These are phyloP conservation scores for Geotria australis DNA, from an alignment of 2,797 vertebrate genomes.

Conservation along the genomic window DNA sequence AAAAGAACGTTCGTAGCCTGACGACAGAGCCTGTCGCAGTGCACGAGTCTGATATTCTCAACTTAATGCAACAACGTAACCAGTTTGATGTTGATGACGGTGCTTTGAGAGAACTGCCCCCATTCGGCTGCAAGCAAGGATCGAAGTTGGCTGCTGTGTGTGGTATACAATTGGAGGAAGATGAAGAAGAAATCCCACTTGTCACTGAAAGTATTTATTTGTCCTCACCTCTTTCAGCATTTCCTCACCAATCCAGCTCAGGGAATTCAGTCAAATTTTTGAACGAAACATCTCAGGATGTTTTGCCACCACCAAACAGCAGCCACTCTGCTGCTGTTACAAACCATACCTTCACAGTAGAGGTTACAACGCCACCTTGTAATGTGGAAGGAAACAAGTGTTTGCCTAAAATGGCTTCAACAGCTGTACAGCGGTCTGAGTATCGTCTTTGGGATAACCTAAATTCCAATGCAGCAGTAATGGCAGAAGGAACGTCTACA, in stretches of 20 bases:
- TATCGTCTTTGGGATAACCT: slow-evolving; percentile 91
- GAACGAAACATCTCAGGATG: background rate
- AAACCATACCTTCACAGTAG: background rate
- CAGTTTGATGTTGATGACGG: slow-evolving; percentile 6
- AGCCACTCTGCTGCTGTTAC: too few relatives aligned
- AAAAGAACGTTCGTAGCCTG: slow-evolving; percentile 26
- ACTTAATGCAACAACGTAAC: too few relatives aligned
- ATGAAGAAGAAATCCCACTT: slow-evolving; percentile 19
- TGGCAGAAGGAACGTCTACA: slow-evolving; percentile 52
- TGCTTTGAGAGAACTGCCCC: slow-evolving; percentile 27
- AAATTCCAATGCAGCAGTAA: slow-evolving; percentile 38
- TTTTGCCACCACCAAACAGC: too few relatives aligned
- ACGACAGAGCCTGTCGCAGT: slow-evolving; percentile 3
- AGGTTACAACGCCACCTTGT: background rate
- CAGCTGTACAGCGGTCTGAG: slow-evolving; percentile 69
- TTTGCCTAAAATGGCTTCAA: background rate
- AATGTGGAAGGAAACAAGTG: background rate
- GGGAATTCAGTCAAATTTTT: background rate
- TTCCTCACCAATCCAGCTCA: background rate
- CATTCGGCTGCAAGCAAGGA: slow-evolving; percentile 49
- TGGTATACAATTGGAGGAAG: slow-evolving; percentile 71
- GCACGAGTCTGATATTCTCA: too few relatives aligned
- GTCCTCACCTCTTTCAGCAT: background rate
- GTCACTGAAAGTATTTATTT: background rate
- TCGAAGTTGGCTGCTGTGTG: slow-evolving; percentile 96